phyloP scores from a whole-genome alignment of 2,113 vertebrate genomes.

The Telmatochromis bifrenatus region DNA sequence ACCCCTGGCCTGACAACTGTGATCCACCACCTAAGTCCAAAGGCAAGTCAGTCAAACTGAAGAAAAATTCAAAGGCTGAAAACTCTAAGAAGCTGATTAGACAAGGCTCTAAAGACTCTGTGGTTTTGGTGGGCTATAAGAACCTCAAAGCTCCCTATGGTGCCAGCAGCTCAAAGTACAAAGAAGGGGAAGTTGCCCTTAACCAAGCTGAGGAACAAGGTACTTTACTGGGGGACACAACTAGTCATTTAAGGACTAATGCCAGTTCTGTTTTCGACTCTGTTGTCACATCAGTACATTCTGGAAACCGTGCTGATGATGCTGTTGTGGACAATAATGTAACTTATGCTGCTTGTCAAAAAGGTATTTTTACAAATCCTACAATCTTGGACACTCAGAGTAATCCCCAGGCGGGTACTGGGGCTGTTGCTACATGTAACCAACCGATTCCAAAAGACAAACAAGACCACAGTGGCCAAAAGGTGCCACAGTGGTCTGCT shows the following conservation, averaged over 20 bases:
- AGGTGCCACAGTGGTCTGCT: constrained; percentile 10
- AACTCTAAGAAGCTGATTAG: constrained; percentile 89
- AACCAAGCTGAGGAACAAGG: constrained; percentile 68
- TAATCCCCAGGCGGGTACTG: constrained; percentile 77
- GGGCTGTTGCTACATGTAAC: constrained; percentile 55
- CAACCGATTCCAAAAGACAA: constrained; percentile 49
- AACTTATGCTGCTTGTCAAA: constrained; percentile 61
- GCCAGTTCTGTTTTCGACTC: constrained; percentile 63
- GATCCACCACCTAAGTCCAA: constrained; percentile 87
- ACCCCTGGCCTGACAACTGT: constrained; percentile 74
- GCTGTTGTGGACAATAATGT: constrained; percentile 58
- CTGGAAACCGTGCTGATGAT: constrained; percentile 64
- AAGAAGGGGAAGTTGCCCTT: constrained; percentile 72
- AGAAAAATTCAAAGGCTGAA: constrained; percentile 90
- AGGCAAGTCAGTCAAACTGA: constrained; percentile 90
- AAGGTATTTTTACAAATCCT: constrained; percentile 61
- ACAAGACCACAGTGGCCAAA: constrained; percentile 47
- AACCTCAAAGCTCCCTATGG: constrained; percentile 82
- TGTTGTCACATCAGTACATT: constrained; percentile 57
- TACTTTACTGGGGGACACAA: constrained; percentile 46
- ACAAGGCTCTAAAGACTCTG: constrained; percentile 93
- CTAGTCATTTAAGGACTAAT: constrained; percentile 72
- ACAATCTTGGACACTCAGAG: constrained; percentile 66
- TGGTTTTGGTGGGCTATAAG: constrained; percentile 93
- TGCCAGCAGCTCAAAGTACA: constrained; percentile 73